Conservation (phyloP, 92 coral and sea anemone genomes). For the Chrysogorgia sp. region DNA sequence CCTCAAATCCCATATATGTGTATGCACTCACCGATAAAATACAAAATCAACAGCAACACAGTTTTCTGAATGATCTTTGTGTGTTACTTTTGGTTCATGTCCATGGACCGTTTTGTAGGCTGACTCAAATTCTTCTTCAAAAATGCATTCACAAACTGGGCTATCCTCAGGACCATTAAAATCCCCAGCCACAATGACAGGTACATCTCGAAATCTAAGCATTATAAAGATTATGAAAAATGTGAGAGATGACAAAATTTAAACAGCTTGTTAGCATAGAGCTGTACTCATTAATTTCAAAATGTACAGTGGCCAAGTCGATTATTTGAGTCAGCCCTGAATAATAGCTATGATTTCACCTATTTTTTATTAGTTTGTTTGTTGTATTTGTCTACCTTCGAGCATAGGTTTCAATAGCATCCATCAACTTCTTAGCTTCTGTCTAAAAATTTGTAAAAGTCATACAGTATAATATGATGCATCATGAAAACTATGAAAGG, state of each 20-base stretch:
- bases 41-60: conserved; percentile 86
- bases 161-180: conserved; percentile 82
- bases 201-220: conserved; percentile 46
- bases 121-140: conserved; percentile 73
- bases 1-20: background rate
- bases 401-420: conserved; percentile 74
- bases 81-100: conserved; percentile 84
- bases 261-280: background rate
- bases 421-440: conserved; percentile 78
- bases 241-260: too few relatives aligned
- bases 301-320: too few relatives aligned
- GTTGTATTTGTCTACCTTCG: conserved; percentile 75
- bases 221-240: background rate
- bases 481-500: too few relatives aligned
- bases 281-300: too few relatives aligned
- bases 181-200: conserved; percentile 90
- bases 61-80: conserved; percentile 78
- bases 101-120: conserved; percentile 84
- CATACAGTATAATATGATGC: background rate
- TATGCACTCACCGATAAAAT: conserved; percentile 74
- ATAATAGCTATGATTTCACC: too few relatives aligned
- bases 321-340: too few relatives aligned
- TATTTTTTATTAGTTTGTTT: too few relatives aligned
- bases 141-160: conserved; percentile 76
- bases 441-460: conserved; percentile 45